Conservation (phyloP, 2,888 invertebrate genomes). For the Sceliomorpha sp. region DNA sequence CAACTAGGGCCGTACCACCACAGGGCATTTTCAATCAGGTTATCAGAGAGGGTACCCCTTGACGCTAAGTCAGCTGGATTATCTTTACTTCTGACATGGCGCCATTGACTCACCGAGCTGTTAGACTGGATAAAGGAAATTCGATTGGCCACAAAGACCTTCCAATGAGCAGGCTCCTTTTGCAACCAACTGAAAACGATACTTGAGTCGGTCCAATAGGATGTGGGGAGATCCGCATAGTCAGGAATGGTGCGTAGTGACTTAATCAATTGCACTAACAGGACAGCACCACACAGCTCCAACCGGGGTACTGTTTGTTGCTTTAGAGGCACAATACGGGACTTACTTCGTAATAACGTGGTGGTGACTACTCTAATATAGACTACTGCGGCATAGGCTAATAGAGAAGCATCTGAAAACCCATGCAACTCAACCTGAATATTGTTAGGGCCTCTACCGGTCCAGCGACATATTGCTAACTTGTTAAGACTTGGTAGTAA, state of each 20-base stretch:
- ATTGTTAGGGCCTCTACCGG: background rate
- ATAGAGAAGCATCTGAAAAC: conserved; percentile 32
- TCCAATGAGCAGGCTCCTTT: conserved; percentile 21
- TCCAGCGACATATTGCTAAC: background rate
- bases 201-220: no score
- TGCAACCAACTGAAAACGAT: conserved; percentile 49
- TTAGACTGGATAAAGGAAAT: conserved; percentile 13
- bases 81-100: conserved; percentile 22
- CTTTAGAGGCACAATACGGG: conserved; percentile 42
- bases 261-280: no score
- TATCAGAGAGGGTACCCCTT: conserved; percentile 16
- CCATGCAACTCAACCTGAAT: conserved; percentile 20
- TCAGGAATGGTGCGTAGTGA: no score
- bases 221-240: no score
- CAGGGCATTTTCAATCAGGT: background rate
- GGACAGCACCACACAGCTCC: no score
- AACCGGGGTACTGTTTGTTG: conserved; percentile 20
- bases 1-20: conserved; percentile 9
- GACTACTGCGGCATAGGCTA: conserved; percentile 32
- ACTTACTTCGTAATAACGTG: conserved; percentile 19
- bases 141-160: conserved; percentile 19
- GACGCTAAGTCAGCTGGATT: conserved; percentile 50
- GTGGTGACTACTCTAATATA: conserved; percentile 1
- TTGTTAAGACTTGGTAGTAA: background rate
- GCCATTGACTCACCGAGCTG: conserved; percentile 29